Conservation (phyloP, 64 coral and sea anemone genomes). For the Dendronephthya gigantea region DNA sequence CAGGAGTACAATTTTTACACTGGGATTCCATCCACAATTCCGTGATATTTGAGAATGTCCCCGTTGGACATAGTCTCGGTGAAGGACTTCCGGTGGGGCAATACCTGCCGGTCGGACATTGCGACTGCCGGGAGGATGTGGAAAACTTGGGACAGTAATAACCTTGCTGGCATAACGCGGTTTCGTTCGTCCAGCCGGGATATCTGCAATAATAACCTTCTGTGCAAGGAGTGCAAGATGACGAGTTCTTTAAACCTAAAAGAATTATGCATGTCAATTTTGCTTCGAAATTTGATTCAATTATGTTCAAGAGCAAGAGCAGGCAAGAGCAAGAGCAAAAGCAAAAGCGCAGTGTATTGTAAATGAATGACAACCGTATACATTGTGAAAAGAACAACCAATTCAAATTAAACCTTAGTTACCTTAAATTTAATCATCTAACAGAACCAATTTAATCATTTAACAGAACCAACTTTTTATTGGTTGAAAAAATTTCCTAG, state of each 20-base stretch:
- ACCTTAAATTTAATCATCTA: too few species aligned
- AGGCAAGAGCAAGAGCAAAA: too few species aligned
- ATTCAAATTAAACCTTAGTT: too few species aligned
- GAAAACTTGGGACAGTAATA: conserved; percentile 71
- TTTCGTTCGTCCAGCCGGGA: conserved; percentile 61
- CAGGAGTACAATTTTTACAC: conserved; percentile 74
- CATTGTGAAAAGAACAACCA: too few species aligned
- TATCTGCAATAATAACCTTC: conserved; percentile 68
- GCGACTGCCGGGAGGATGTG: conserved; percentile 8
- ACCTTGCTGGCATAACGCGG: conserved; percentile 55
- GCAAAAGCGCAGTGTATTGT: too few species aligned
- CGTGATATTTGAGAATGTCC: conserved; percentile 75
- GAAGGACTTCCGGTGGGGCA: conserved; percentile 63
- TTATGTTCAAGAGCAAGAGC: not conserved
- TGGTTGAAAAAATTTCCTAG: too few species aligned
- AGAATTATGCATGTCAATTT: not conserved
- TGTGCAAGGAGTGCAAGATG: conserved; percentile 63
- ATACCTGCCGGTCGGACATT: conserved; percentile 69
- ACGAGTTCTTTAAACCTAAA: conserved; percentile 66
- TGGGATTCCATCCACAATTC: conserved; percentile 56
- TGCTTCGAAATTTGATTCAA: not conserved
- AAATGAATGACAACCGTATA: too few species aligned
- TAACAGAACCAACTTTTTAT: too few species aligned
- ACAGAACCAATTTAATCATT: too few species aligned
- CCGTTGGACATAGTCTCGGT: conserved; percentile 59